These are phyloP conservation scores for Drosophila pectinifera DNA, from an alignment of 1,140 invertebrate species.

Conservation along the genomic window DNA sequence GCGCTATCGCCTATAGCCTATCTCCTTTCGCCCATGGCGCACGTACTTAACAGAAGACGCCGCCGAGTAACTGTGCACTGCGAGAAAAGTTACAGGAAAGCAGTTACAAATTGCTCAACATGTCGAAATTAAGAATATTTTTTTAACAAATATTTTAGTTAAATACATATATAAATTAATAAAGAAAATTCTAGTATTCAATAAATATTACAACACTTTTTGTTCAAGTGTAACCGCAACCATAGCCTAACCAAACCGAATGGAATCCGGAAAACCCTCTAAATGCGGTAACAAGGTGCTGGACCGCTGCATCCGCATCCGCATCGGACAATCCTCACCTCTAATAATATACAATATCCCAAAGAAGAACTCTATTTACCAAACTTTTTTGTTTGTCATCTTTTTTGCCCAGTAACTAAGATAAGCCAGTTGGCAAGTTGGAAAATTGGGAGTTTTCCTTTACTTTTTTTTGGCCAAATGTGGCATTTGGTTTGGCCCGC, in stretches of 20 bases:
- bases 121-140: no score
- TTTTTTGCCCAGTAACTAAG: constrained; percentile 32
- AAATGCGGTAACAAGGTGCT: constrained; percentile 55
- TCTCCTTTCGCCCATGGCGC: constrained; percentile 8
- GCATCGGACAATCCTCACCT: constrained; percentile 5
- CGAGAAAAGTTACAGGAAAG: constrained; percentile 1
- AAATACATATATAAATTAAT: no score
- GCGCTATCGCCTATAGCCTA: constrained; percentile 7
- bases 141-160: no score
- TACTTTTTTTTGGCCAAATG: constrained; percentile 19
- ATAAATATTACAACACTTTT: neutral
- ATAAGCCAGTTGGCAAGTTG: constrained; percentile 39
- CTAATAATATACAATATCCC: constrained; percentile 15
- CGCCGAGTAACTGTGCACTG: constrained; percentile 43
- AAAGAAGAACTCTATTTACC: neutral
- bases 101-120: neutral
- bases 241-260: constrained; percentile 42
- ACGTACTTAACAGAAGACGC: constrained; percentile 63
- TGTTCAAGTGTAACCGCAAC: constrained; percentile 11
- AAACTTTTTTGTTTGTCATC: constrained; percentile 32
- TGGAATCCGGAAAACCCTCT: constrained; percentile 29
- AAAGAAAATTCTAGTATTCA: no score
- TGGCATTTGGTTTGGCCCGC: constrained; percentile 18
- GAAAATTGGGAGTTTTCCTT: constrained; percentile 13
- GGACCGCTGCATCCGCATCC: constrained; percentile 34